Base-by-base conservation (phyloP, 2,113 vertebrate genomes). In the Brachionichthys hirsutus region DNA sequence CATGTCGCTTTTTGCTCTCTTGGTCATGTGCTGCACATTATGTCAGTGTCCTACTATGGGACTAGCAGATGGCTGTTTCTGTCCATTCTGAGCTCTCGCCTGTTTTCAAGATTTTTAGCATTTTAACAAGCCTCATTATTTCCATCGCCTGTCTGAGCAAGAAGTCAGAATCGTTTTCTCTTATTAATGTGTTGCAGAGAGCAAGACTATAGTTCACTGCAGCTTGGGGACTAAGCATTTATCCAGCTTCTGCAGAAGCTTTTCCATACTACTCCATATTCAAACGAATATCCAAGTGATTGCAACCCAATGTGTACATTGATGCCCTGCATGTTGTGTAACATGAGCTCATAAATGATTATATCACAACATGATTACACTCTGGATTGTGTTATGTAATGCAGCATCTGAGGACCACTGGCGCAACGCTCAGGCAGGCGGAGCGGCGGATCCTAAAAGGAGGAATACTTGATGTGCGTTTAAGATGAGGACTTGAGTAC, bases 301-400 rank as follows among this genome's bases (percentile, higher is more conserved):
- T 40, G 11, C 8, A 12, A n/a, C 14, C 14, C 14, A 44, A 44
- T n/a, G 16, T 35, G 34, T 35, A 6, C 34, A 9, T 35, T 9
- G 34, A 9, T 38, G 6, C 44, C 40, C 50, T 36, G 48, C 19
- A 30, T 50, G 74, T 83, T 84, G 78, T 58, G 65, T 69, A 85
- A 85, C 67, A 59, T 81, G 65, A 56, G 59, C 61, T 70, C 62
- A 72, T 78, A 9, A 76, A 86, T 81, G 20, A 75, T 75, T 81
- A 53, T 83, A 71, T 45, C 12, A 12, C 40, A 48, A 61, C 42
- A 65, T 35, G 52, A 70, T 77, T 70, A 62, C 74, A 52, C 74
- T 68, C 63, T 69, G 63, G 71, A 78, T 55, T 35, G 51, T 43
- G 6, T 87, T 81, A 81, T 40, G 67, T 56, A 85, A 82, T 3